phyloP scores from a whole-genome alignment of 1,140 invertebrate genomes.

The Cherax destructor region DNA sequence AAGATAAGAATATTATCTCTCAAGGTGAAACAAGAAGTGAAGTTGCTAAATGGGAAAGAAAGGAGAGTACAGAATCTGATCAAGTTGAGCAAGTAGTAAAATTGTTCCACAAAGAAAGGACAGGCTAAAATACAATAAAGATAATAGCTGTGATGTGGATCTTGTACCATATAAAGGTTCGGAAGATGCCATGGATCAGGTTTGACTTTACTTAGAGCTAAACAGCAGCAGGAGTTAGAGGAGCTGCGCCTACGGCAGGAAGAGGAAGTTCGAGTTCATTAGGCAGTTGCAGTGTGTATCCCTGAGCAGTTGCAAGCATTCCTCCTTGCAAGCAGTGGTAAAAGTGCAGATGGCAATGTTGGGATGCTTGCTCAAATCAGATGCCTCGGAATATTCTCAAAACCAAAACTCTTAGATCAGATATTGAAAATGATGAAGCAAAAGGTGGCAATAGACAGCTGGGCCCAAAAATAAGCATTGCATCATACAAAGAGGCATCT shows the following conservation, averaged over 20 bases:
- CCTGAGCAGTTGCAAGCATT: constrained; percentile 37
- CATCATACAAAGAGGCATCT: neutral
- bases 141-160: neutral
- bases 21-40: neutral
- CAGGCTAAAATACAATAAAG: neutral
- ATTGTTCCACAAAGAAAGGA: constrained; percentile 40
- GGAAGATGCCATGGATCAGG: constrained; percentile 37
- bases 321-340: constrained; percentile 11
- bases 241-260: constrained; percentile 45
- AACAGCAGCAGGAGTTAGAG: constrained; percentile 57
- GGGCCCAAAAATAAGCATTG: neutral
- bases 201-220: constrained; percentile 33
- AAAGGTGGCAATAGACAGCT: neutral
- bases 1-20: constrained; percentile 1
- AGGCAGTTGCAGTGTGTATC: constrained; percentile 40
- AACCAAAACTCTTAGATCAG: neutral
- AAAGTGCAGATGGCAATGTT: neutral
- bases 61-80: neutral
- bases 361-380: neutral
- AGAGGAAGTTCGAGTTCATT: constrained; percentile 38
- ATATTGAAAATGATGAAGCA: neutral
- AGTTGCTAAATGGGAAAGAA: neutral
- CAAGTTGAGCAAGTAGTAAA: constrained; percentile 21
- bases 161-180: neutral
- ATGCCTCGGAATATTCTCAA: neutral